Base-by-base conservation (phyloP, 2,113 vertebrate genomes). In the Phalacrocorax carbo region DNA sequence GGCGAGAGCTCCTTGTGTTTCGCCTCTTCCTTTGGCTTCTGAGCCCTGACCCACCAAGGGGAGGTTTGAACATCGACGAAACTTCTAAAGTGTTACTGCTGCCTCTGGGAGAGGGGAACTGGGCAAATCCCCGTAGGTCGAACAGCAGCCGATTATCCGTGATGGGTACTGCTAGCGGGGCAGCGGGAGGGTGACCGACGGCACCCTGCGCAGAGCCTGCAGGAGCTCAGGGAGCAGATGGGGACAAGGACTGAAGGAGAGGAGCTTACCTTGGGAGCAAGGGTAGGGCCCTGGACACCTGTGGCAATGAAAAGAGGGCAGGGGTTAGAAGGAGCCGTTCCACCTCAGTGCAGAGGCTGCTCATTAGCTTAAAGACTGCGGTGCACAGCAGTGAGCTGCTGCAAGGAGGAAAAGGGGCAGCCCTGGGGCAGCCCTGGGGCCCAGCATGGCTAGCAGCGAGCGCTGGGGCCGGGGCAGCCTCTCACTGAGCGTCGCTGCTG, bases 131-230 rank as follows among this genome's bases (percentile, higher is more conserved):
- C 11, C 21, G 0, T 11, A 2, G 18, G 5, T 30, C 20, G 2
- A 46, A 9, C 4, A 2, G 52, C 14, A 38, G 42, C 25, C 0
- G 10, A 2, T 40, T 4, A 4, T 3, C 52, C 1, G 3, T 13
- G 32, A 5, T 1, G 0, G 5, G 11, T 12, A 11, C 4, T 1
- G 0, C 48, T 5, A 5, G 32, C 2, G 9, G 38, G 0, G 2
- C 5, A 2, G 8, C 0, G 9, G 30, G 34, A 10, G 22, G 14
- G 71, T 25, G 55, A 14, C 34, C 34, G 2, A 0, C 8, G 4
- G 29, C 57, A 3, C 15, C 62, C 19, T 4, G 11, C 10, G 25
- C 3, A 5, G 40, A 38, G 27, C 26, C n/a, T 8, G 36, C 1
- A 13, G 30, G 4, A 15, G 49, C 25, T 26, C 29, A 1, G 29